Percentiles rank a stretch among this genome's conserved stretches.
These are phyloP conservation scores for Chionis minor DNA, from an alignment of 2,113 vertebrate species.

Conservation along the genomic window DNA sequence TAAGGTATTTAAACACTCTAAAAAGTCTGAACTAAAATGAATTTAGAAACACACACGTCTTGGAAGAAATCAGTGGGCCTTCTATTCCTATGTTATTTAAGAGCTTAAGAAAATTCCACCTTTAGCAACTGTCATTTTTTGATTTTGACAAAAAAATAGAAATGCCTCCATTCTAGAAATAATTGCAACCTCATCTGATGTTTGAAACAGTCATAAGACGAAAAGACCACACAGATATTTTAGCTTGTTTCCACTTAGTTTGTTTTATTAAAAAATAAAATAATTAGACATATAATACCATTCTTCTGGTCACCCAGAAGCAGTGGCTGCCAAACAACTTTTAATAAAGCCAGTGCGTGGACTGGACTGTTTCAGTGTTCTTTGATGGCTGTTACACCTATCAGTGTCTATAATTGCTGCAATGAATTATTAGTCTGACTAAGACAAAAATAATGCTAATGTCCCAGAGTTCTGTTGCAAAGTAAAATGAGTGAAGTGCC, in stretches of 20 bases:
- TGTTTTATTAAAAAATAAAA: neutral
- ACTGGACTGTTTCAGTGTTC: constrained; percentile 20
- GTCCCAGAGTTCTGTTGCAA: constrained; percentile 48
- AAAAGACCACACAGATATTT: neutral
- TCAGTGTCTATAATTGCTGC: neutral
- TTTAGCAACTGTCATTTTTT: neutral
- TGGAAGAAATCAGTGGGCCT: neutral
- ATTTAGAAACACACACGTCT: neutral
- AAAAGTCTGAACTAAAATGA: neutral
- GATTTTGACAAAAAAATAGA: neutral
- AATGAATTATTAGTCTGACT: constrained; percentile 39
- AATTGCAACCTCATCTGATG: neutral
- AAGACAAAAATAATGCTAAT: constrained; percentile 53
- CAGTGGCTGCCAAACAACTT: neutral
- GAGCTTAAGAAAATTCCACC: neutral
- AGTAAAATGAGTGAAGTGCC: constrained; percentile 55
- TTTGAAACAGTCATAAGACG: neutral
- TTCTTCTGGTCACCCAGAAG: neutral
- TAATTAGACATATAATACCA: neutral
- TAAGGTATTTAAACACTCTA: neutral
- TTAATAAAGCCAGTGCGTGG: neutral
- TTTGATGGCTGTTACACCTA: neutral
- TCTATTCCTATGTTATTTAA: neutral
- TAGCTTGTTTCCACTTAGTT: neutral
- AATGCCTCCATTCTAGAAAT: neutral